Conservation (phyloP, 2,888 invertebrate genomes). For the Coelopa pilipes region DNA sequence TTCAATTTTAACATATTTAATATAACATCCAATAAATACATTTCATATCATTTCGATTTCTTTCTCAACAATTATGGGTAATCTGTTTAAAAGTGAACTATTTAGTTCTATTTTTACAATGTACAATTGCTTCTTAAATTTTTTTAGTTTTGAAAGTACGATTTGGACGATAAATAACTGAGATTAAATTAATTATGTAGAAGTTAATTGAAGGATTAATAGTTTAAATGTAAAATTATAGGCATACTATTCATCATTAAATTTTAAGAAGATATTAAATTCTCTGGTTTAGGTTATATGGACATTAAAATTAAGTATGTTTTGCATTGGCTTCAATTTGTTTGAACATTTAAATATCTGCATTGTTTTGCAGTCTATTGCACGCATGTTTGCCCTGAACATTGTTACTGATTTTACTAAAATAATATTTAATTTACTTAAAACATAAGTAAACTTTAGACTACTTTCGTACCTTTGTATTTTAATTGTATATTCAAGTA, state of each 20-base stretch:
- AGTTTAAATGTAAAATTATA: neutral
- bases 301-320: no score
- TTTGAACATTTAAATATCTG: no score
- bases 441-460: neutral
- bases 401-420: no score
- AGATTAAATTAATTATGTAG: neutral
- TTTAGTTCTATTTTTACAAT: conserved; percentile 25
- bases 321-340: no score
- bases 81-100: conserved; percentile 9
- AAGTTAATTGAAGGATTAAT: neutral
- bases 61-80: conserved; percentile 17
- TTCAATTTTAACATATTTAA: conserved; percentile 44
- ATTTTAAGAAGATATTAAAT: no score
- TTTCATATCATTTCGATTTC: conserved; percentile 30
- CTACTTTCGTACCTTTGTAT: neutral
- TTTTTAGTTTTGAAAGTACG: no score
- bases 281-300: no score
- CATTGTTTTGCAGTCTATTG: neutral
- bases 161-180: neutral
- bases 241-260: no score
- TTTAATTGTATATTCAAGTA: conserved; percentile 4
- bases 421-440: no score
- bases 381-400: conserved; percentile 5
- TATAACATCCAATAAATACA: conserved; percentile 61
- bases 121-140: neutral